phyloP scores from a whole-genome alignment of 2,888 invertebrate species.

The Drosophila rellima region DNA sequence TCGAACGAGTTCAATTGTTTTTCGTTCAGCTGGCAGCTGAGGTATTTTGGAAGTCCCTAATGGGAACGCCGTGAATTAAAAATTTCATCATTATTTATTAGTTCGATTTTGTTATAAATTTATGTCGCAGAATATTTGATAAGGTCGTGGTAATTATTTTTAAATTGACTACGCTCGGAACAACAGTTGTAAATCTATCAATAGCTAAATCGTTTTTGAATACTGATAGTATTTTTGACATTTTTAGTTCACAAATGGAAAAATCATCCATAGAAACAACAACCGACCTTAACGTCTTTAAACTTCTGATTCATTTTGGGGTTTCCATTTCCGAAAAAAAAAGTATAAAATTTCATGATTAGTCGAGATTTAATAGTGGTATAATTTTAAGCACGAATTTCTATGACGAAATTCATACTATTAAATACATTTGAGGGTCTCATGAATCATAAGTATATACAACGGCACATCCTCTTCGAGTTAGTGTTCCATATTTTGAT shows the following conservation, averaged over 20 bases:
- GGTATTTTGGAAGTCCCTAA: neutral
- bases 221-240: slow-evolving; percentile 10
- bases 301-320: slow-evolving; percentile 10
- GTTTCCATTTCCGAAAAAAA: neutral
- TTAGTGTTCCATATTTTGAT: too few relatives aligned
- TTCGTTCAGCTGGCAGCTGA: slow-evolving; percentile 1
- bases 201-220: slow-evolving; percentile 2
- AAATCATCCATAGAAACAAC: slow-evolving; percentile 13
- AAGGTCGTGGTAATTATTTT: slow-evolving; percentile 35
- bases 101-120: slow-evolving; percentile 16
- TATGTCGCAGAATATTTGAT: slow-evolving; percentile 26
- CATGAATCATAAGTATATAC: neutral
- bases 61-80: neutral
- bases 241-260: neutral
- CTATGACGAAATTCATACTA: neutral
- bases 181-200: slow-evolving; percentile 43
- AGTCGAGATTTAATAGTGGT: too few relatives aligned
- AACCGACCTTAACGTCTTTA: slow-evolving; percentile 4
- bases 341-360: neutral
- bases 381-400: neutral
- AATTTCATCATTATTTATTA: slow-evolving; percentile 18
- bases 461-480: too few relatives aligned
- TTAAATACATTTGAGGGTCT: neutral
- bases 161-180: slow-evolving; percentile 28
- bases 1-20: neutral